Evolutionary conservation across 2,888 invertebrate species (phyloP).

Genomic region (Diarsia rubi): DNA sequence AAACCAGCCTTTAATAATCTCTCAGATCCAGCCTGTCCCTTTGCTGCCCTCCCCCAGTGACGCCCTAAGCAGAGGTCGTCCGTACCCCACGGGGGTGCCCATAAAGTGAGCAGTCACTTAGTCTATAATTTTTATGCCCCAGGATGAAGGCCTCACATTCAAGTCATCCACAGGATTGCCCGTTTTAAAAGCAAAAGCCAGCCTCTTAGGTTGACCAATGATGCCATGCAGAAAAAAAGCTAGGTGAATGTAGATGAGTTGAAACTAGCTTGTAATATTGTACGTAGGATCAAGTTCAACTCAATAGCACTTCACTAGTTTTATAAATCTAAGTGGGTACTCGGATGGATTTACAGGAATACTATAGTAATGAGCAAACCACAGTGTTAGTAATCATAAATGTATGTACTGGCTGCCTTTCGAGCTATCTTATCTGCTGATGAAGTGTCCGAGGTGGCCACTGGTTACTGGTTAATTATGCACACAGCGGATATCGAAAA

Average conservation of each 20-base stretch:
- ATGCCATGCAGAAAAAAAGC: too few relatives aligned
- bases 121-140: too few relatives aligned
- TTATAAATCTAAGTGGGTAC: slow-evolving; percentile 27
- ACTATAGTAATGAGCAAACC: slow-evolving; percentile 28
- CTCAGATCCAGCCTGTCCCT: too few relatives aligned
- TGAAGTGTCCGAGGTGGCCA: slow-evolving; percentile 19
- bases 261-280: not conserved
- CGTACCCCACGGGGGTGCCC: too few relatives aligned
- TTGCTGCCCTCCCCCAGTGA: too few relatives aligned
- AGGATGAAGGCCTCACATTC: too few relatives aligned
- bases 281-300: not conserved
- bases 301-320: not conserved
- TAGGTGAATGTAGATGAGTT: not conserved
- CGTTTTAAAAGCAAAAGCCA: too few relatives aligned
- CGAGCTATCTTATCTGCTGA: slow-evolving; percentile 30
- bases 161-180: too few relatives aligned
- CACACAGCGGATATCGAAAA: slow-evolving; percentile 21
- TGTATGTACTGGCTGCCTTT: slow-evolving; percentile 12
- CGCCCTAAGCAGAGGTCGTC: too few relatives aligned
- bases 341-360: slow-evolving; percentile 7
- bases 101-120: too few relatives aligned
- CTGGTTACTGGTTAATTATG: slow-evolving; percentile 19
- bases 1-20: too few relatives aligned
- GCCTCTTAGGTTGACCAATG: too few relatives aligned
- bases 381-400: slow-evolving; percentile 18